phyloP scores from a whole-genome alignment of 2,797 vertebrate species.

The Moxostoma hubbsi region DNA sequence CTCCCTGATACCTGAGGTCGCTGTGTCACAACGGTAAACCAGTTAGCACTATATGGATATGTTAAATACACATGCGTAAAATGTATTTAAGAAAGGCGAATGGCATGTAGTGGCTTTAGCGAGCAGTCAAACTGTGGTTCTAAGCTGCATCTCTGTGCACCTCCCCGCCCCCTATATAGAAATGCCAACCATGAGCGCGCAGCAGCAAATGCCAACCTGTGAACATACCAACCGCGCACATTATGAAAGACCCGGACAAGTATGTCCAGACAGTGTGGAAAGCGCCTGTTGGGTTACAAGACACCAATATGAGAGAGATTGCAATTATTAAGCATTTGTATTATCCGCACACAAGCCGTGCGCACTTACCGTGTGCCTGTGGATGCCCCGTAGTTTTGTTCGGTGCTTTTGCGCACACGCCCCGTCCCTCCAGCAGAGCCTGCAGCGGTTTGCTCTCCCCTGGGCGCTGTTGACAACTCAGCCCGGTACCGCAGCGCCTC shows the following conservation, averaged over 20 bases:
- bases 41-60: background rate
- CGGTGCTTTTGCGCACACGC: slow-evolving; percentile 80
- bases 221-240: slow-evolving; percentile 16
- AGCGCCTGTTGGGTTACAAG: background rate
- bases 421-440: slow-evolving; percentile 89
- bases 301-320: background rate
- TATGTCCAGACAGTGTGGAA: background rate
- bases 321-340: background rate
- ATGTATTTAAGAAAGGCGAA: background rate
- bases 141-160: background rate
- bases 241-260: slow-evolving; percentile 17
- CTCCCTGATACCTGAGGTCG: slow-evolving; percentile 24
- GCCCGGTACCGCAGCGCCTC: slow-evolving; percentile 87
- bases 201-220: background rate
- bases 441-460: slow-evolving; percentile 87
- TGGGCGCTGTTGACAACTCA: slow-evolving; percentile 82
- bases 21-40: slow-evolving; percentile 19
- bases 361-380: slow-evolving; percentile 68
- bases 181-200: background rate
- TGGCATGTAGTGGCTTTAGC: background rate
- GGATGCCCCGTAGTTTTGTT: slow-evolving; percentile 60
- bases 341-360: background rate
- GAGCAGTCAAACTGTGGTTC: background rate
- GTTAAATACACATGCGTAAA: background rate
- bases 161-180: background rate